Conservation (phyloP, 2,797 vertebrate genomes). For the Coreius guichenoti region DNA sequence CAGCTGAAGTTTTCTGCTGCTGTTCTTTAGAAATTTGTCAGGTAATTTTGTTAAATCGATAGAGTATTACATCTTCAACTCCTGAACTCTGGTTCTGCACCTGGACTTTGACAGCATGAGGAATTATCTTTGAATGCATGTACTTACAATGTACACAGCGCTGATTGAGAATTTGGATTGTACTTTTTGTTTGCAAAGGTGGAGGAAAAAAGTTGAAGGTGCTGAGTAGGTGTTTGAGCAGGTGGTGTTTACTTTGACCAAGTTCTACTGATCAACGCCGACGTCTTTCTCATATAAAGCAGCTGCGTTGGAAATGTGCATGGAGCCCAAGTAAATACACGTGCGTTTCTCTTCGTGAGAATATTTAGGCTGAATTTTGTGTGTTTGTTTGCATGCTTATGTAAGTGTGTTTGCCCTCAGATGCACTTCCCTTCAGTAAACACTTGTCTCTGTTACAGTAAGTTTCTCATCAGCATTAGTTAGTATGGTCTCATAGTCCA, state of each 20-base stretch:
- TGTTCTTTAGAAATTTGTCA: conserved; percentile 21
- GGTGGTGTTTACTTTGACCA: conserved; percentile 49
- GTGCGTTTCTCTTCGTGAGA: background rate
- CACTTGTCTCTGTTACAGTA: conserved; percentile 8
- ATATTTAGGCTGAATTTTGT: conserved; percentile 1
- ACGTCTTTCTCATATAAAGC: conserved; percentile 38
- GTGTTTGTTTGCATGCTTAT: conserved; percentile 33
- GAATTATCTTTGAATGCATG: conserved; percentile 22
- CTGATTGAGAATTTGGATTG: conserved; percentile 37
- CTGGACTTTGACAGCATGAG: conserved; percentile 51
- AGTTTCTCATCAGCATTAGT: conserved; percentile 21
- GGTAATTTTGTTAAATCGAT: conserved; percentile 24
- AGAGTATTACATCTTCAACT: conserved; percentile 32
- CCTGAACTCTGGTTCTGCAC: conserved; percentile 48
- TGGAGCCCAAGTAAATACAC: too few species aligned
- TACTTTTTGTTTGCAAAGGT: conserved; percentile 33
- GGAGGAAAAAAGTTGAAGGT: conserved; percentile 16
- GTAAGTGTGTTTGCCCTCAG: background rate
- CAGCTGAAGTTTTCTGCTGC: conserved; percentile 22
- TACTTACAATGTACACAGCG: conserved; percentile 8
- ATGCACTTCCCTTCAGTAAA: conserved; percentile 26
- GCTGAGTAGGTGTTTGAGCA: conserved; percentile 29
- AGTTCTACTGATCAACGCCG: conserved; percentile 24
- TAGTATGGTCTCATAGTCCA: conserved; percentile 32
- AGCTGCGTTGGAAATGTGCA: conserved; percentile 47